Evolutionary conservation across 2,113 vertebrate genomes (phyloP).

Genomic region (Plestiodon gilberti): DNA sequence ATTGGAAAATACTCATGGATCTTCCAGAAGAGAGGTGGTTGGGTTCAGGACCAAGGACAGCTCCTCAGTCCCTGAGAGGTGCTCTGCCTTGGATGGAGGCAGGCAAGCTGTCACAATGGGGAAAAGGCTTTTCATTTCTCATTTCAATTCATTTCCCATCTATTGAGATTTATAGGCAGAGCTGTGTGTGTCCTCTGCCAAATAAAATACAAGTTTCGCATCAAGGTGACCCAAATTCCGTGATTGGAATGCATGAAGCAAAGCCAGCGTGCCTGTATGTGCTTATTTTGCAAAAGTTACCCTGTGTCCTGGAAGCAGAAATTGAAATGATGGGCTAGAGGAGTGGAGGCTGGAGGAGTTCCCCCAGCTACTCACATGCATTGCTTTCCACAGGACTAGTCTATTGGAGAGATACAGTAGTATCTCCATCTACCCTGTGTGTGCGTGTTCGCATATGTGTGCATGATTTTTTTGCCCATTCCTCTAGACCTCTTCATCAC

Average conservation of each 20-base stretch:
- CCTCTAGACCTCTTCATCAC: background rate
- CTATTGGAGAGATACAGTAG: background rate
- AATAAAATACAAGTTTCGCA: background rate
- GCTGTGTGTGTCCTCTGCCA: background rate
- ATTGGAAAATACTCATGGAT: background rate
- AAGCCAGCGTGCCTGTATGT: background rate
- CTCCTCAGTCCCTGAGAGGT: background rate
- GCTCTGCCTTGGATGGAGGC: background rate
- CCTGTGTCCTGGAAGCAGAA: background rate
- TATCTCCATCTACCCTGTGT: no score
- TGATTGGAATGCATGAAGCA: background rate
- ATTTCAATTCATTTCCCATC: constrained; percentile 10
- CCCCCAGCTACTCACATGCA: background rate
- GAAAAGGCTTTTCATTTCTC: background rate
- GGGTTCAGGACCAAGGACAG: background rate
- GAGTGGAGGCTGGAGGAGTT: background rate
- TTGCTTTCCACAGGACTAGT: background rate
- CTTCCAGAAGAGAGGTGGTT: background rate
- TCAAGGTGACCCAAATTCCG: constrained; percentile 19
- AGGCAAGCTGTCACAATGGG: background rate
- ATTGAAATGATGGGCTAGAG: background rate
- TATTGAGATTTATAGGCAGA: constrained; percentile 9
- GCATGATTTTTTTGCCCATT: background rate
- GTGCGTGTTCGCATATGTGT: no score
- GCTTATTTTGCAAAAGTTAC: background rate